Evolutionary conservation across 2,888 invertebrate genomes (phyloP).

Genomic region (Trichopria drosophilae): DNA sequence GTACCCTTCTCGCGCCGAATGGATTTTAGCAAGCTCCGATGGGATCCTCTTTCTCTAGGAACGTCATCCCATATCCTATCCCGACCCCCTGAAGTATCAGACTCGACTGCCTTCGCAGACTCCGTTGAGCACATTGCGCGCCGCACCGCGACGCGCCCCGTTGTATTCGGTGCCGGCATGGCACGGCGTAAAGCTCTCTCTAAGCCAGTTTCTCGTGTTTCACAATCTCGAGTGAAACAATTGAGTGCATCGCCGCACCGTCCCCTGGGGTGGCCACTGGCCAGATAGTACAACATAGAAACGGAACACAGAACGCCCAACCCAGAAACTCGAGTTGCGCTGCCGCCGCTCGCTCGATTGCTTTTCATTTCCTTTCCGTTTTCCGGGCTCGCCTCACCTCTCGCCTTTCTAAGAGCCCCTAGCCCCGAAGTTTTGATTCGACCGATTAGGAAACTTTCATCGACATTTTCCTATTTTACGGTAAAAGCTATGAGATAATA

Average conservation of each 20-base stretch:
- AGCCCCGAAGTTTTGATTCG: too few species aligned
- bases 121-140: slow-evolving; percentile 6
- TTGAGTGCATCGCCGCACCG: slow-evolving; percentile 41
- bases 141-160: slow-evolving; percentile 7
- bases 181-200: slow-evolving; percentile 38
- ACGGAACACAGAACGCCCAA: too few species aligned
- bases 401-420: too few species aligned
- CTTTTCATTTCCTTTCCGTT: too few species aligned
- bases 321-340: too few species aligned
- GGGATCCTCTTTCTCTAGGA: slow-evolving; percentile 31
- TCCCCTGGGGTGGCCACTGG: slow-evolving; percentile 21
- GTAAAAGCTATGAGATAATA: too few species aligned
- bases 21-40: slow-evolving; percentile 39
- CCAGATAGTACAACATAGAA: slow-evolving; percentile 4
- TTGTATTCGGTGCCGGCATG: slow-evolving; percentile 19
- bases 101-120: slow-evolving; percentile 5
- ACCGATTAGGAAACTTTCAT: too few species aligned
- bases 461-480: too few species aligned
- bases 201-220: slow-evolving; percentile 45
- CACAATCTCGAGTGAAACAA: slow-evolving; percentile 48
- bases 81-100: slow-evolving; percentile 17
- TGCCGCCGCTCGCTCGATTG: too few species aligned
- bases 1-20: slow-evolving; percentile 38
- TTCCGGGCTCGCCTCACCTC: too few species aligned
- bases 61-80: slow-evolving; percentile 30